These are phyloP conservation scores for Darevskia mixta DNA, from an alignment of 2,797 vertebrate species.

Conservation along the genomic window DNA sequence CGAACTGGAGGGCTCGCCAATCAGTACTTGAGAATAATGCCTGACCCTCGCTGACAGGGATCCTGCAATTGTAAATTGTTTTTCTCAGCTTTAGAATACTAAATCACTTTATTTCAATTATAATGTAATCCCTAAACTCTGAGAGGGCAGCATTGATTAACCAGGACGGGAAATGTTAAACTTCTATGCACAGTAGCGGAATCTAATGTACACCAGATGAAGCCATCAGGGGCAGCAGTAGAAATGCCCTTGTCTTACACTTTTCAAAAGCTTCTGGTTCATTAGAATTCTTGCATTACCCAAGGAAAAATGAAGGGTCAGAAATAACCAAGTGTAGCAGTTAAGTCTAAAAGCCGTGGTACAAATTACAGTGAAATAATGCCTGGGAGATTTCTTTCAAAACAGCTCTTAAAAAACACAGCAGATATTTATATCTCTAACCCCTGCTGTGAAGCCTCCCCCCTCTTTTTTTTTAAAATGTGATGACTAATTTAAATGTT, in stretches of 20 bases:
- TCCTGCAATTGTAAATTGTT: conserved; percentile 12
- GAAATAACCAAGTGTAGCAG: conserved; percentile 35
- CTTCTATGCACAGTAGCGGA: conserved; percentile 33
- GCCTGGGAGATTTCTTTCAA: neutral
- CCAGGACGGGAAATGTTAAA: conserved; percentile 26
- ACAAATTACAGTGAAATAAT: conserved; percentile 35
- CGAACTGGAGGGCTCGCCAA: too few species aligned
- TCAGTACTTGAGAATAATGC: neutral
- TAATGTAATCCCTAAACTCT: conserved; percentile 22
- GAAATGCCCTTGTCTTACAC: neutral
- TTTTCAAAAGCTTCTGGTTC: conserved; percentile 31
- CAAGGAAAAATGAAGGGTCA: conserved; percentile 42
- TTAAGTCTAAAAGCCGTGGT: conserved; percentile 34
- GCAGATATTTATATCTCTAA: conserved; percentile 14
- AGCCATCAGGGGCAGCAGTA: neutral
- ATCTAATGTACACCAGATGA: conserved; percentile 13
- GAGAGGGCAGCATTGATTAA: conserved; percentile 20
- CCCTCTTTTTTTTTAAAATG: neutral
- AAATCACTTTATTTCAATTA: neutral
- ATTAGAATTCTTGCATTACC: conserved; percentile 40
- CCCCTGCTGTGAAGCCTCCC: neutral
- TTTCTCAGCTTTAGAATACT: conserved; percentile 8
- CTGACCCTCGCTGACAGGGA: neutral
- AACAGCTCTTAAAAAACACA: conserved; percentile 26
- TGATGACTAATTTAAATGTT: conserved; percentile 5